Evolutionary conservation across 53 echinoderm and acorn worm genomes (phyloP), one percentile per base, ranked within the genome.

Genomic region (Luidia sarsii): DNA sequence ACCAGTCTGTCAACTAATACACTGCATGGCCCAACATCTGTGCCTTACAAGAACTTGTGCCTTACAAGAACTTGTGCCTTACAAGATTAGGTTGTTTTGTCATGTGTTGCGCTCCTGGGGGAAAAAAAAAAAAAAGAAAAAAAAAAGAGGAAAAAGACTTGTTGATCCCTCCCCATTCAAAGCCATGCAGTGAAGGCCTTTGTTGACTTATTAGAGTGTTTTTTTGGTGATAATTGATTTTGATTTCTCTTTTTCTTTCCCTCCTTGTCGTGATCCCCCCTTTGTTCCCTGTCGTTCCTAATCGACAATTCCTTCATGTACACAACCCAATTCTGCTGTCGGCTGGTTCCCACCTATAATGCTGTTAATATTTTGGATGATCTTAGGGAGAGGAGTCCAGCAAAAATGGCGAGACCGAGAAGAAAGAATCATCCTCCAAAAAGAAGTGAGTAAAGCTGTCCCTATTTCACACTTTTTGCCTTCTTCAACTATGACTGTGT

Each of bases 301-400:
- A 73, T 74, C 83, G 68, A 77, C 86, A 41, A 7, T 41, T 41
- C 41, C 41, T 41, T 7, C 83, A n/a, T n/a, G 70, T 49, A 85
- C 83, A 84, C 88, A 69, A 77, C 77, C 77, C 6, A 46, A 60
- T 60, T 57, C 77, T 77, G 77, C 61, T 61, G 77, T 77, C 77
- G 77, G 62, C 77, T 77, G 77, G 61, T 77, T 45, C 75, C 60
- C 46, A 46, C 77, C 77, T 61, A 77, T 77, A 77, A 90, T 90
- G 88, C 82, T 92, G 92, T 88, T 92, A n/a, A 77, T 92, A 85
- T 67, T 92, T 92, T 92, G 92, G 92, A 85, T 88, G 85, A 77
- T 88, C 88, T 73, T 88, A 92, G 75, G 88, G 57, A 50, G 75
- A 82, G 27, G 22, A 85, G 1, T 18, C 67, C 67, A 75, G 64